These are phyloP conservation scores for Dasypolia templi DNA, from an alignment of 2,888 invertebrate genomes.

Conservation along the genomic window DNA sequence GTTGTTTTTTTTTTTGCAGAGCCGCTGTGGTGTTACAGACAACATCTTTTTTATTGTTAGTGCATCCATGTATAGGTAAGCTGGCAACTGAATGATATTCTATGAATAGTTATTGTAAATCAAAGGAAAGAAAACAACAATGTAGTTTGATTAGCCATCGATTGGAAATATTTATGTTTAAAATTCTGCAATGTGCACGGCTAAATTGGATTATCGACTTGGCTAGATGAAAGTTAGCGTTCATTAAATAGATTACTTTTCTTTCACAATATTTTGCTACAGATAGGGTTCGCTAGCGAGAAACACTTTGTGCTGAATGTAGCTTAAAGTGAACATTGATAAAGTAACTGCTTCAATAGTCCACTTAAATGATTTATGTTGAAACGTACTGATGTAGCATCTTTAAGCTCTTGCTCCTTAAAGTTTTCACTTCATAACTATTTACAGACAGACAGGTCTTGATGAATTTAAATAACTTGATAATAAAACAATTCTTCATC, in stretches of 20 bases:
- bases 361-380: neutral
- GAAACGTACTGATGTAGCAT: neutral
- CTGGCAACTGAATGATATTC: neutral
- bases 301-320: neutral
- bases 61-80: neutral
- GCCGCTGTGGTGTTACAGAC: neutral
- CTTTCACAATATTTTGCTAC: conserved; percentile 9
- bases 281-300: neutral
- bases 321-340: neutral
- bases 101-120: neutral
- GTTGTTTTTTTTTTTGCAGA: too few relatives aligned
- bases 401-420: too few relatives aligned
- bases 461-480: neutral
- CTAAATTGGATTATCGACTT: conserved; percentile 54
- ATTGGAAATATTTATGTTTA: conserved; percentile 36
- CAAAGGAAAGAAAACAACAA: conserved; percentile 15
- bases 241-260: conserved; percentile 9
- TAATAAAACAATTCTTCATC: conserved; percentile 5
- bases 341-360: neutral
- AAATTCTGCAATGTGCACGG: conserved; percentile 46
- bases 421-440: neutral
- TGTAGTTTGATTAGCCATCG: neutral
- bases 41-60: neutral
- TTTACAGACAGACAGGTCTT: neutral
- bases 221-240: conserved; percentile 33